Percentiles rank a stretch among this genome's conserved stretches.
Evolutionary conservation across 2,113 vertebrate genomes (phyloP).

Genomic region (Actenoides lindsayi): DNA sequence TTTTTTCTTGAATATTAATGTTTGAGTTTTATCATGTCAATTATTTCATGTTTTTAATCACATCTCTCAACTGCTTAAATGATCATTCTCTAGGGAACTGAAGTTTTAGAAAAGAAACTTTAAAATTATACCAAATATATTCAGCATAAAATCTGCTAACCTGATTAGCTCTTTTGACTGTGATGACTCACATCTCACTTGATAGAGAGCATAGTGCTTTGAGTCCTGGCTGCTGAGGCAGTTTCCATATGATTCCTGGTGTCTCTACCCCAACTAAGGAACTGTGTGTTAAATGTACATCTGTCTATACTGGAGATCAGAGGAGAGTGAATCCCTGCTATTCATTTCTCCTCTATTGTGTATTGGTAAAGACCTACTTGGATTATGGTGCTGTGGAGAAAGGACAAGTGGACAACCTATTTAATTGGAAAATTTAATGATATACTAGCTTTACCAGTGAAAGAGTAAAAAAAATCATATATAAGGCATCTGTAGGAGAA

Average conservation of each 20-base stretch:
- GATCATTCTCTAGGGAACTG: neutral
- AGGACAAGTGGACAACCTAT: neutral
- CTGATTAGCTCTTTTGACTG: slow-evolving; percentile 36
- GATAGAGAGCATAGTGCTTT: neutral
- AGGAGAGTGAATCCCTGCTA: neutral
- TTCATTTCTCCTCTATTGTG: neutral
- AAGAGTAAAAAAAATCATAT: neutral
- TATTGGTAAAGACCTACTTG: neutral
- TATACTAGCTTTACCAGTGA: neutral
- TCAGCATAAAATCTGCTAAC: slow-evolving; percentile 50
- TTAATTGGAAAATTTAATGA: neutral
- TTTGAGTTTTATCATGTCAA: slow-evolving; percentile 4
- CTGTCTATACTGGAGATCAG: neutral
- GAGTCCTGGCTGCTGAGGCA: neutral
- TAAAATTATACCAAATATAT: slow-evolving; percentile 36
- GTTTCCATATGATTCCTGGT: neutral
- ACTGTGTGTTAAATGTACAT: neutral
- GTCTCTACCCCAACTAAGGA: neutral
- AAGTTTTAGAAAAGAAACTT: slow-evolving; percentile 58
- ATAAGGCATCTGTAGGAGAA: neutral
- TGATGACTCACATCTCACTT: slow-evolving; percentile 29
- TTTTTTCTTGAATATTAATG: neutral
- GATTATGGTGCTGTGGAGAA: neutral
- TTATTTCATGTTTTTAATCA: slow-evolving; percentile 27
- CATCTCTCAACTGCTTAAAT: neutral